Base-by-base conservation (phyloP, 2,797 vertebrate genomes). In the Acomys russatus region DNA sequence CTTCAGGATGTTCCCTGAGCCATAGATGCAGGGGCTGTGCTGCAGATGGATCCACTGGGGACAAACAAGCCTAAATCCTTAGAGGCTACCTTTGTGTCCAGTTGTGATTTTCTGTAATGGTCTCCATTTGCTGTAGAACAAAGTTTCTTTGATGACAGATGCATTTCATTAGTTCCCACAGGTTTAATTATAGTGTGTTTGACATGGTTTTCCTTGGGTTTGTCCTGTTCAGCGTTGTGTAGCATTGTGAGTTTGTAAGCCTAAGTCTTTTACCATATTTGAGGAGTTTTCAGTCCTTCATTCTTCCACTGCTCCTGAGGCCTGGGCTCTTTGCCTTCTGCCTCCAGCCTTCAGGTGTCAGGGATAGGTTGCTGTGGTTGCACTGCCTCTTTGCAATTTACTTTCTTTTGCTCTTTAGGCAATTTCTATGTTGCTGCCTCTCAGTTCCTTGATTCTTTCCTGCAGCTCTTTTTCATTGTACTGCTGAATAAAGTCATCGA, bases 251-350 rank as follows among this genome's bases (percentile, higher is more conserved):
- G 28, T 90, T 22, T 54, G 9, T 77, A 77, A 30, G 9, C 70
- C 74, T 88, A 64, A 38, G 6, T 92, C n/a, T 94, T 71, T 68
- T 73, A 17, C 23, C 54, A 89, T 59, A 89, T 66, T 88, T 91
- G 61, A 38, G 54, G 89, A 63, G 9, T 64, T 49, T 51, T 85
- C 18, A 64, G 44, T 0, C 25, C 25, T 94, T 51, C 84, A 91
- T 93, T 91, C 35, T 86, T 87, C n/a, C 0, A 44, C 2, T 63
- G 18, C 10, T 85, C 25, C 64, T 83, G 70, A 73, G 63, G 4
- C 28, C 18, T 8, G 3, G 20, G 35, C 2, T 85, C 63, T 92
- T 80, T 88, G 9, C 74, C 4, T 9, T 82, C 35, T 86, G 14
- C 18, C 20, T 93, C 85, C 17, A 71, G 33, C 18, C 51, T 49